A percentile compares a stretch with the other conserved stretches of the same genome.
Conservation (phyloP, 2,888 invertebrate genomes). For the Dynastes hyllus region DNA sequence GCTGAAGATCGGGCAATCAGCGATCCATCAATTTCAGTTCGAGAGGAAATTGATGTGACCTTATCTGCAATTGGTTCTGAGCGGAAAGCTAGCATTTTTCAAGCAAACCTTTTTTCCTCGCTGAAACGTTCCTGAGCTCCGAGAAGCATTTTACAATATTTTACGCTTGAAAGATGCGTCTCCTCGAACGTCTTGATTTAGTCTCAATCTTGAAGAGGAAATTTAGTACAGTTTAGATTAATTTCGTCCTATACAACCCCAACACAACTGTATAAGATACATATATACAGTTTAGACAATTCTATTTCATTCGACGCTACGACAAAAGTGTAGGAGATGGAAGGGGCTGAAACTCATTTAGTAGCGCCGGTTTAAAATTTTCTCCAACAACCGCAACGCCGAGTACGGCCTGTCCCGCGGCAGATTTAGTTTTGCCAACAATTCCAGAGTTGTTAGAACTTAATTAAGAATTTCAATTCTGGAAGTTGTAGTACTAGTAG, state of each 20-base stretch:
- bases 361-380: conserved; percentile 24
- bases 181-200: background rate
- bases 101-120: conserved; percentile 25
- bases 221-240: no score
- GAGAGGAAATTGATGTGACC: conserved; percentile 52
- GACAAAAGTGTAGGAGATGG: background rate
- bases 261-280: no score
- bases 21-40: conserved; percentile 52
- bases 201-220: background rate
- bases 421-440: conserved; percentile 32
- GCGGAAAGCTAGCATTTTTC: conserved; percentile 48
- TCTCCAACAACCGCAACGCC: conserved; percentile 1
- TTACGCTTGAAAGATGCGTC: no score
- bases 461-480: conserved; percentile 31
- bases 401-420: background rate
- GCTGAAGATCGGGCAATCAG: conserved; percentile 48
- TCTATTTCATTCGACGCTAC: background rate
- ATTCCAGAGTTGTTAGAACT: conserved; percentile 30
- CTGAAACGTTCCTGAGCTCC: background rate
- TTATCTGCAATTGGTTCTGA: conserved; percentile 52
- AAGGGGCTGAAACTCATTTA: conserved; percentile 2
- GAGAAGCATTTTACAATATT: no score
- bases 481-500: conserved; percentile 5
- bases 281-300: background rate
- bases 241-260: no score